Base-by-base conservation (phyloP, 2,113 vertebrate genomes). In the Lycaon pictus region DNA sequence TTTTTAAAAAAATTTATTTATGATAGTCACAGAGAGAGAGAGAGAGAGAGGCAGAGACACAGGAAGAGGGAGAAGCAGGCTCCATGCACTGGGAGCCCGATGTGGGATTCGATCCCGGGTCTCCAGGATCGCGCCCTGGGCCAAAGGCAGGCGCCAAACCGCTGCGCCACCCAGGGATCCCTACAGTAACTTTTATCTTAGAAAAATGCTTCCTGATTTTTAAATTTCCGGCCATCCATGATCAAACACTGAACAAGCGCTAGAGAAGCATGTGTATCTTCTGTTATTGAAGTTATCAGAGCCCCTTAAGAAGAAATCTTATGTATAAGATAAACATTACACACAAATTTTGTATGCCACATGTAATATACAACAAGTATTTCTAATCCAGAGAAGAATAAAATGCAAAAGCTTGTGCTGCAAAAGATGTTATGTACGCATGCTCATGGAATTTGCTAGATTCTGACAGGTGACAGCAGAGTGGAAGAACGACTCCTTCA, bases 341-440 rank as follows among this genome's bases (percentile, higher is more conserved):
- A 86, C 3, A 37, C 9, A 93, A 51, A 65, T 76, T 96, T 67
- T 63, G 51, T 71, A 60, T 43, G 81, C 25, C 3, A 60, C 9
- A 32, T 48, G 65, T 25, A 56, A 62, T 23, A n/a, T 53, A 88
- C 25, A 71, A 67, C 56, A 91, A 92, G 32, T 67, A 86, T 55
- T 92, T 87, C 67, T 32, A 88, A 79, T 82, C 53, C 13, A 80
- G 51, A 95, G 67, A 62, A 43, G n/a, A 87, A 86, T 94, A 63
- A 91, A 96, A 96, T 29, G 27, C 35, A 90, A 91, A 93, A 65
- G 53, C 51, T 71, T 71, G 16, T n/a, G 37, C 29, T 56, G 29
- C 35, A 48, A 48, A 92, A 71, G 67, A 32, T 83, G 48, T 88
- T 51, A 19, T 32, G 69, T 43, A 65, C 29, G 35, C 9, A 72